Evolutionary conservation across 2,797 vertebrate genomes (phyloP), one percentile per base, ranked within the genome.

Genomic region (Lepilemur septentrionalis): DNA sequence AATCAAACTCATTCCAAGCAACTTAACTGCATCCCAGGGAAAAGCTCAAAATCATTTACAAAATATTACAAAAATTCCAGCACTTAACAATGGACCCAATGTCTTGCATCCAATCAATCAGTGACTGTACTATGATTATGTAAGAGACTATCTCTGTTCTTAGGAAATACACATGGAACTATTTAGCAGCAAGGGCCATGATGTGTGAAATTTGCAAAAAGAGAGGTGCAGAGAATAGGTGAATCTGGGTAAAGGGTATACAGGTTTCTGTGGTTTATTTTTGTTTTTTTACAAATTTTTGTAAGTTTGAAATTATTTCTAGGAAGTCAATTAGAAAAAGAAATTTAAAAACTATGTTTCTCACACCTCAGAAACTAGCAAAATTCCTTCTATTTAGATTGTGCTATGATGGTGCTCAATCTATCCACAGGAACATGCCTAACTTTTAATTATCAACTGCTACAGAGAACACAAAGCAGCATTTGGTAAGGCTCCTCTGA

Each of bases 361-460:
- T 72, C 38, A 18, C 59, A 91, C 83, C 63, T 91, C 30, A 72
- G 46, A 92, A 81, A 93, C 61, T 63, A 70, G 61, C 35, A 83
- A 30, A 88, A 93, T 87, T 50, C 50, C 63, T 89, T 79, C 52
- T 83, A 25, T 90, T 79, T 89, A 59, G 67, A 82, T 46, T 41
- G 20, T 61, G 67, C 70, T 90, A 18, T 76, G 48, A 63, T 73
- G 87, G 87, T 78, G 18, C 82, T 91, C 93, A 87, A 15, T 78
- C 91, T 82, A 91, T 23, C 61, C 48, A 72, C 30, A 79, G n/a
- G 76, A 93, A 83, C 12, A 4, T 90, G 23, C 76, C 22, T 90
- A 41, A 69, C 73, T 93, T 93, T 94, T 79, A 92, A 89, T 92
- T 93, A 88, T 91, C 63, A 91, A 3, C 28, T 72, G 73, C 65